phyloP scores from a whole-genome alignment of 2,797 vertebrate species.

The Tinamus major region DNA sequence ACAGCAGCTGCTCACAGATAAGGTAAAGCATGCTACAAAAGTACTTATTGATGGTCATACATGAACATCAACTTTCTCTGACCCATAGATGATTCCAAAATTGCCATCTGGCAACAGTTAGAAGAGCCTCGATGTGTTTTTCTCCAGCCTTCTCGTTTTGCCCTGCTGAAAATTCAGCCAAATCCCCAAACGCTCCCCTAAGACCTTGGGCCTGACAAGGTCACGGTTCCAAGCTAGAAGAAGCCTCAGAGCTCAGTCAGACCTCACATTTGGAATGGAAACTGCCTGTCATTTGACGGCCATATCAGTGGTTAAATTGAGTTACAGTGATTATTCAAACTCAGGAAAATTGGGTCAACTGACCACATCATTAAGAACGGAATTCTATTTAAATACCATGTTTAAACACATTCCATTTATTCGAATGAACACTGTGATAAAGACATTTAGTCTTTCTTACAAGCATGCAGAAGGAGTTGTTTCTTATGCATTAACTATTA shows the following conservation, averaged over 20 bases:
- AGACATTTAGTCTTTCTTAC: background rate
- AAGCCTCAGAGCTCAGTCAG: background rate
- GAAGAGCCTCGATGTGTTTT: background rate
- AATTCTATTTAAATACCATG: background rate
- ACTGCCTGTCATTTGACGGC: background rate
- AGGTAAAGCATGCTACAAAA: background rate
- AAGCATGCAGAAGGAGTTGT: background rate
- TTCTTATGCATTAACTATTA: background rate
- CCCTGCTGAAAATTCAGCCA: background rate
- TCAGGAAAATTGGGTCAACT: background rate
- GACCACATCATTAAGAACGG: constrained; percentile 5
- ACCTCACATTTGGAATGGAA: constrained; percentile 5
- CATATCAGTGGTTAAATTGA: constrained; percentile 1
- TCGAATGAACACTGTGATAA: background rate
- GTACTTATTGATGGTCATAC: background rate
- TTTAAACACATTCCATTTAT: background rate
- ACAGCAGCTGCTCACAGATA: background rate
- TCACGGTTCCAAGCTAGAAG: background rate
- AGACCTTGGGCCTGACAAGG: background rate
- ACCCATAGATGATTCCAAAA: background rate
- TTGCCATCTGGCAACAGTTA: background rate
- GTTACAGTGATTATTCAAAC: constrained; percentile 3
- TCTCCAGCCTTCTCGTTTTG: background rate
- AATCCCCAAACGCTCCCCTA: constrained; percentile 3
- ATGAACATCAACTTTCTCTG: background rate